Evolutionary conservation across 2,888 invertebrate species (phyloP).

Genomic region (Apodemia duryi): DNA sequence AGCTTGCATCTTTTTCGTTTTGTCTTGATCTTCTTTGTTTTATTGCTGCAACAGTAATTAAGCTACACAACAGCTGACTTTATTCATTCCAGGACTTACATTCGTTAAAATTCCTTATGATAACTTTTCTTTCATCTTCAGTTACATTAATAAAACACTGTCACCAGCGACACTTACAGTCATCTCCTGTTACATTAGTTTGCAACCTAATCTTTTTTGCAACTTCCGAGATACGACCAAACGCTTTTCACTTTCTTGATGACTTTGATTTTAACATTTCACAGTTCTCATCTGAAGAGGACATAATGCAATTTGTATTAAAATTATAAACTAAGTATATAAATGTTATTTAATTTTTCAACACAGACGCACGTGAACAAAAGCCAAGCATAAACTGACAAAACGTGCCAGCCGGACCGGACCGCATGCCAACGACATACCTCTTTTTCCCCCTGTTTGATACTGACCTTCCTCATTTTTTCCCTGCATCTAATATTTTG

Average conservation of each 20-base stretch:
- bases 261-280: not conserved
- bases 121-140: slow-evolving; percentile 5
- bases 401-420: not conserved
- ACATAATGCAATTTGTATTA: not conserved
- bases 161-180: not conserved
- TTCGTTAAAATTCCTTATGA: not conserved
- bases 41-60: slow-evolving; percentile 16
- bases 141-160: slow-evolving; percentile 1
- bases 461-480: not conserved
- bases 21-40: slow-evolving; percentile 26
- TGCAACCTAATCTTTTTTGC: not conserved
- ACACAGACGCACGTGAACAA: not conserved
- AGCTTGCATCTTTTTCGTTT: slow-evolving; percentile 28
- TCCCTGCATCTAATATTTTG: too few species aligned
- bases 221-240: slow-evolving; percentile 1
- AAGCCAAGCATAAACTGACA: not conserved
- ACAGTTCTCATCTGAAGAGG: not conserved
- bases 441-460: not conserved
- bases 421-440: not conserved
- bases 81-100: not conserved
- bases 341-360: not conserved
- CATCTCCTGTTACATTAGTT: not conserved
- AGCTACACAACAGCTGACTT: not conserved
- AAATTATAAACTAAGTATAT: not conserved
- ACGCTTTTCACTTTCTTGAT: not conserved